Conservation (phyloP, 2,888 invertebrate species). For the Andricus curvator region DNA sequence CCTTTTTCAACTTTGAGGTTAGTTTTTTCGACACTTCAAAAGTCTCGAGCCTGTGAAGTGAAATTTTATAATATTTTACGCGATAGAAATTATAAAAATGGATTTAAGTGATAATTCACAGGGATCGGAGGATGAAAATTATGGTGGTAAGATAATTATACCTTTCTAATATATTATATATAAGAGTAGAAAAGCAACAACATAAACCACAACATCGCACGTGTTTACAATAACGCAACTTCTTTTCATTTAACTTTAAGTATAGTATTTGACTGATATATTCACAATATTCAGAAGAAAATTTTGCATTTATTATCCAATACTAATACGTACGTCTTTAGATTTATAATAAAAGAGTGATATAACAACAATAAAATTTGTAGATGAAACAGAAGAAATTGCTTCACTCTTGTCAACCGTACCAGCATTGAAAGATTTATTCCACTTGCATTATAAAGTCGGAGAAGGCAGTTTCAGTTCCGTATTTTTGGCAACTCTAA, state of each 20-base stretch:
- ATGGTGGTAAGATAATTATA: conserved; percentile 20
- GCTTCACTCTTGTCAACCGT: conserved; percentile 79
- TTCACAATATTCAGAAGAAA: background rate
- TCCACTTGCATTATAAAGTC: conserved; percentile 85
- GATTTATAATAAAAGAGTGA: conserved; percentile 13
- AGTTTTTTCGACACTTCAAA: conserved; percentile 15
- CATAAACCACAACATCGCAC: background rate
- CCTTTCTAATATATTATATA: conserved; percentile 40
- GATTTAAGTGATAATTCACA: background rate
- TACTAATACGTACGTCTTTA: background rate
- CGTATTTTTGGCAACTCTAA: conserved; percentile 87
- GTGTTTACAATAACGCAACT: background rate
- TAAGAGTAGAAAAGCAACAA: background rate
- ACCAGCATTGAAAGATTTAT: conserved; percentile 83
- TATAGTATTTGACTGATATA: background rate
- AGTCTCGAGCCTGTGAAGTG: background rate
- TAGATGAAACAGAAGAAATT: conserved; percentile 68
- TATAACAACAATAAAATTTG: conserved; percentile 25
- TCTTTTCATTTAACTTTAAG: background rate
- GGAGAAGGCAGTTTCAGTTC: conserved; percentile 94
- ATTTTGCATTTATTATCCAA: background rate
- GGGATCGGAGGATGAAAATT: conserved; percentile 13
- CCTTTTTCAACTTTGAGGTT: conserved; percentile 22
- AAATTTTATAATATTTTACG: background rate
- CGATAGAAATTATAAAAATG: background rate